A percentile compares a stretch with the other conserved stretches of the same genome.
Evolutionary conservation across 2,888 invertebrate species (phyloP).

Genomic region (Apocheima hispidaria): DNA sequence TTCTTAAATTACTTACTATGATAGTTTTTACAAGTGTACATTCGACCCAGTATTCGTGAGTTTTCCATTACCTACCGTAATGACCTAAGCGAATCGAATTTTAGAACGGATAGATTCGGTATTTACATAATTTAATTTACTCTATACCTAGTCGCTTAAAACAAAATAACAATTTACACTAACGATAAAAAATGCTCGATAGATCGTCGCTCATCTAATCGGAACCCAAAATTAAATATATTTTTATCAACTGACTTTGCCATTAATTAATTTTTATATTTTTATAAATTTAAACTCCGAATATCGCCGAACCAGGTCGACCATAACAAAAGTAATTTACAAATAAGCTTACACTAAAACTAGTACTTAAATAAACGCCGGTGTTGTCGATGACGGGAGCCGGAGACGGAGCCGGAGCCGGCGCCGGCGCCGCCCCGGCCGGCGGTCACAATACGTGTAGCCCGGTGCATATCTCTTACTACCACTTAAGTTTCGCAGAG

Average conservation of each 20-base stretch:
- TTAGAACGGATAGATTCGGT: constrained; percentile 79
- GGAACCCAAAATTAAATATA: constrained; percentile 81
- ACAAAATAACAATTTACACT: constrained; percentile 86
- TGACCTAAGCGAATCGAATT: constrained; percentile 78
- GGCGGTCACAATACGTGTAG: constrained; percentile 46
- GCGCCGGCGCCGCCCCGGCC: constrained; percentile 35
- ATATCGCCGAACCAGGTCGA: constrained; percentile 82
- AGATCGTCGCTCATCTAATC: constrained; percentile 79
- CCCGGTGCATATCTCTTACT: constrained; percentile 57
- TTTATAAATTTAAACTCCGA: constrained; percentile 84
- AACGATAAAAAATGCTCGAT: constrained; percentile 85
- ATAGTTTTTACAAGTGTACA: constrained; percentile 75
- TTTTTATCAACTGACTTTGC: constrained; percentile 79
- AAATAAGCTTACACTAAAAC: constrained; percentile 77
- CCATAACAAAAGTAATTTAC: constrained; percentile 84
- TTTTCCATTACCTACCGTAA: constrained; percentile 80
- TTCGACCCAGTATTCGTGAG: constrained; percentile 79
- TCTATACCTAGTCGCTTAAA: constrained; percentile 83
- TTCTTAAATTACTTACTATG: constrained; percentile 67
- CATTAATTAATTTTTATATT: constrained; percentile 72
- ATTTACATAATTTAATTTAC: constrained; percentile 84
- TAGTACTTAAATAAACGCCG: constrained; percentile 77
- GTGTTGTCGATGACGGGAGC: constrained; percentile 66
- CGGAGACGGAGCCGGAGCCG: constrained; percentile 44
- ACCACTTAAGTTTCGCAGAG: constrained; percentile 72